phyloP scores from a whole-genome alignment of 2,113 vertebrate genomes.

The Polyodon spathula region DNA sequence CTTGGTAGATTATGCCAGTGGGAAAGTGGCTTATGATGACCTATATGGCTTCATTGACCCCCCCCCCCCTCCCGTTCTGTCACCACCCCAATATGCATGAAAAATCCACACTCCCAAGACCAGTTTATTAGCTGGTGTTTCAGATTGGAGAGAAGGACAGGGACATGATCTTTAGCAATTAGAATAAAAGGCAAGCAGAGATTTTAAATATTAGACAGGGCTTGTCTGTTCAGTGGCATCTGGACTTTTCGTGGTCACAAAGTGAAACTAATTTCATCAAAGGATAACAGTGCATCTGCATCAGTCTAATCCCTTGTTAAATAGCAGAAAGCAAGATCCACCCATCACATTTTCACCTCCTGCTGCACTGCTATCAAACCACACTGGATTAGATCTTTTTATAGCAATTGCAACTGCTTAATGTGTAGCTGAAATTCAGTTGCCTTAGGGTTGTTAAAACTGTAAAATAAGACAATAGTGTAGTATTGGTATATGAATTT shows the following conservation, averaged over 20 bases:
- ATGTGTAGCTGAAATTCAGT: too few species aligned
- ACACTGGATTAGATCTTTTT: slow-evolving; percentile 1
- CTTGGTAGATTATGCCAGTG: too few species aligned
- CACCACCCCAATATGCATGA: too few species aligned
- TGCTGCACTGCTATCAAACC: slow-evolving; percentile 1
- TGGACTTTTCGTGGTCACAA: slow-evolving; percentile 43
- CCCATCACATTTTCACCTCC: background rate
- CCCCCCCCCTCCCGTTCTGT: too few species aligned
- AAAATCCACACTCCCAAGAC: too few species aligned
- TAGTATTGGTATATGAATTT: too few species aligned
- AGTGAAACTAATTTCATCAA: slow-evolving; percentile 39
- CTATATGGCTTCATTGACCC: too few species aligned
- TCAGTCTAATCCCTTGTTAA: background rate
- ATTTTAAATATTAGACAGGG: slow-evolving; percentile 19
- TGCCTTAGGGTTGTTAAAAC: too few species aligned
- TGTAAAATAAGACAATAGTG: too few species aligned
- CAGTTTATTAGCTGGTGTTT: too few species aligned
- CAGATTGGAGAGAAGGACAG: too few species aligned
- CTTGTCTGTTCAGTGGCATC: slow-evolving; percentile 32
- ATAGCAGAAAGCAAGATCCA: slow-evolving; percentile 8
- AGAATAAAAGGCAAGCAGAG: slow-evolving; percentile 24
- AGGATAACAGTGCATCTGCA: slow-evolving; percentile 22
- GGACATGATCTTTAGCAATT: background rate
- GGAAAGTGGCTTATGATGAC: too few species aligned
- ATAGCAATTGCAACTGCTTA: background rate